phyloP scores from a whole-genome alignment of 1,140 invertebrate species.

The Sitobion miscanthi region DNA sequence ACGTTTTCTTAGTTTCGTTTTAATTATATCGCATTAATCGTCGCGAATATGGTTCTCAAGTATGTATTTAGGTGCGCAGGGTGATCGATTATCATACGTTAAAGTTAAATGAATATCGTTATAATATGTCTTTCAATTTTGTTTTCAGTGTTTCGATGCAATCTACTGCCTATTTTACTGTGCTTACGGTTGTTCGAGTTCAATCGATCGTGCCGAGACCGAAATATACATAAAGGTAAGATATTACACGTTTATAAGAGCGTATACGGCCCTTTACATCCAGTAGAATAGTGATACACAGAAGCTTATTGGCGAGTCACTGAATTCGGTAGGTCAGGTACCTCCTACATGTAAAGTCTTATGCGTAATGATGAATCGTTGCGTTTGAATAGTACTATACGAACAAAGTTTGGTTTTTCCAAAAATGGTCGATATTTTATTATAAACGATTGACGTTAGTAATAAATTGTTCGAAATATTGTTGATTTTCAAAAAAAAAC shows the following conservation, averaged over 20 bases:
- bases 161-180: background rate
- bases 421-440: background rate
- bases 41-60: background rate
- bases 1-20: background rate
- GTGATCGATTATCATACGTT: background rate
- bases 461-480: background rate
- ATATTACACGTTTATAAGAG: background rate
- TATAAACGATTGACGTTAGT: background rate
- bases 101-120: background rate
- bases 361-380: background rate
- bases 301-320: background rate
- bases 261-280: background rate
- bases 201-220: background rate
- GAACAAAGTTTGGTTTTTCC: background rate
- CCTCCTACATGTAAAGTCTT: background rate
- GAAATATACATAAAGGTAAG: background rate
- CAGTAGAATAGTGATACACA: background rate
- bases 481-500: background rate
- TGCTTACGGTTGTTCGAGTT: background rate
- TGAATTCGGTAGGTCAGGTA: background rate
- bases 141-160: background rate
- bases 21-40: background rate
- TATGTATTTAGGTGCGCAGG: background rate
- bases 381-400: no score
- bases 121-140: background rate